These are phyloP conservation scores for Plutella xylostella DNA, from an alignment of 2,888 invertebrate species.

Conservation along the genomic window DNA sequence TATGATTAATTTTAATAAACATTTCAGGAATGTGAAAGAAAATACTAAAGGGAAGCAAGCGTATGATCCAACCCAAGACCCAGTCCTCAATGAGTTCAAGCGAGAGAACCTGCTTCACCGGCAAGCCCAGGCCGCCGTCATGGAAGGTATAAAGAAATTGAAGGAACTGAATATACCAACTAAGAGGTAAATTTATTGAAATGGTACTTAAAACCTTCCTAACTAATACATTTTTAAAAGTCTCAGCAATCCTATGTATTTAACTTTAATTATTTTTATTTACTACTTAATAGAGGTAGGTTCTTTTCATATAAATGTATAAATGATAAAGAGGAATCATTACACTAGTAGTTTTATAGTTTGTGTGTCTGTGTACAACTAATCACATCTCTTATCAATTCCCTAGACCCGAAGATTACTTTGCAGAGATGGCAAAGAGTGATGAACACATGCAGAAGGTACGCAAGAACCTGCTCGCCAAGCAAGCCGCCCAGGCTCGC, in stretches of 20 bases:
- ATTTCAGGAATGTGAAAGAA: conserved; percentile 56
- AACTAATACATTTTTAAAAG: too few species aligned
- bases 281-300: too few species aligned
- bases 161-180: conserved; percentile 82
- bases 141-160: conserved; percentile 83
- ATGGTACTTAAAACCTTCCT: not conserved
- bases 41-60: conserved; percentile 78
- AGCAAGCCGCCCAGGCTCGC: conserved; percentile 86
- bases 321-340: too few species aligned
- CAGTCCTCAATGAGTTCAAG: conserved; percentile 90
- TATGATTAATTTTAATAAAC: too few species aligned
- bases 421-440: conserved; percentile 98
- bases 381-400: conserved; percentile 1
- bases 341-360: too few species aligned
- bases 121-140: conserved; percentile 88
- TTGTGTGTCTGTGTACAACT: too few species aligned
- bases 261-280: too few species aligned
- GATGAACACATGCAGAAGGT: conserved; percentile 98
- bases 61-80: conserved; percentile 77
- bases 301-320: too few species aligned
- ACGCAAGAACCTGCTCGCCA: conserved; percentile 82
- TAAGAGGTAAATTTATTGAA: conserved; percentile 60
- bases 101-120: conserved; percentile 89
- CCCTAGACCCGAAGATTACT: conserved; percentile 91
- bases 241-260: too few species aligned